Percentiles rank a stretch among this genome's conserved stretches.
Conservation (phyloP, 2,797 vertebrate species). For the Rhynchonycteris naso region DNA sequence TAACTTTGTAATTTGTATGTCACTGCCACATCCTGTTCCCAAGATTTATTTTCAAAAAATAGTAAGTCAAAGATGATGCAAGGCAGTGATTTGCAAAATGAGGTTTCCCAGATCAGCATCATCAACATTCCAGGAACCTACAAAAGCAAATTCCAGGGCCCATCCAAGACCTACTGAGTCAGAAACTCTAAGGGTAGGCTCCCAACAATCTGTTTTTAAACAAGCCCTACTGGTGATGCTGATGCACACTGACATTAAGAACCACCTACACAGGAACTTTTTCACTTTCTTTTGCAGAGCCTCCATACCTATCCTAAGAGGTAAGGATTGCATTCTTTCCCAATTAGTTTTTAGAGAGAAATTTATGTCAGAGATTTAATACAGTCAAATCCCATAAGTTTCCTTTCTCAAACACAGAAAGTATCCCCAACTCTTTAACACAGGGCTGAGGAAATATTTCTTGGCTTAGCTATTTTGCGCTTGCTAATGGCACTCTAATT, state of each 20-base stretch:
- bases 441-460: not conserved
- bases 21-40: not conserved
- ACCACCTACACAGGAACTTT: not conserved
- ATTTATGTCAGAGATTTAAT: conserved; percentile 41
- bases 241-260: not conserved
- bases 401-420: not conserved
- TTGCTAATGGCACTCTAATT: not conserved
- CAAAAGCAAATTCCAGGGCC: not conserved
- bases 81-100: not conserved
- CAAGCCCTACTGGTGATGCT: not conserved
- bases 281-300: not conserved
- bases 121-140: not conserved
- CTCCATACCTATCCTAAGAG: not conserved
- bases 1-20: not conserved
- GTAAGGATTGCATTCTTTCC: not conserved
- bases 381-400: not conserved
- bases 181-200: not conserved
- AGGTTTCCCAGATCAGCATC: not conserved
- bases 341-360: conserved; percentile 30
- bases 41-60: not conserved
- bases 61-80: not conserved
- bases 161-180: not conserved
- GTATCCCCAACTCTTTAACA: not conserved
- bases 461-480: conserved; percentile 7
- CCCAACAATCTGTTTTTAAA: not conserved